These are phyloP conservation scores for Suricata suricatta DNA, from an alignment of 2,113 vertebrate species.

Conservation along the genomic window DNA sequence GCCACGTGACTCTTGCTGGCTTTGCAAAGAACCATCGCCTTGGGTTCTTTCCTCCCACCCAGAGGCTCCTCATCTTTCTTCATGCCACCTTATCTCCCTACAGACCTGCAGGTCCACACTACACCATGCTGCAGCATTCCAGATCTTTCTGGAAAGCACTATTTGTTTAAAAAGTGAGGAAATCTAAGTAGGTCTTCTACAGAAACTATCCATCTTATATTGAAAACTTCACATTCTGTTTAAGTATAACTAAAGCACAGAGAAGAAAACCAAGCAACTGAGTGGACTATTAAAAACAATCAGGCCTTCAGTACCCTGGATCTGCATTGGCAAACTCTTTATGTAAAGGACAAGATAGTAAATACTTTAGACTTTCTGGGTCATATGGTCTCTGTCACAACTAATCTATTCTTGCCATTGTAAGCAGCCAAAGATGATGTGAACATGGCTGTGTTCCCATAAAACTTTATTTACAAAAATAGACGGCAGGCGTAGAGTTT, in stretches of 20 bases:
- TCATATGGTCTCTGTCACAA: background rate
- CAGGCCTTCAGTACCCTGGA: background rate
- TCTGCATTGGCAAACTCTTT: background rate
- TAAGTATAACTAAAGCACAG: background rate
- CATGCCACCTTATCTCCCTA: background rate
- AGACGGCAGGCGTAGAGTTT: background rate
- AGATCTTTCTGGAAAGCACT: background rate
- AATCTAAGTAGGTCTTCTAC: background rate
- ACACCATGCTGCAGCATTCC: background rate
- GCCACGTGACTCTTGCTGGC: background rate
- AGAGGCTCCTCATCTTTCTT: too few species aligned
- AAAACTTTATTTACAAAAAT: slow-evolving; percentile 52
- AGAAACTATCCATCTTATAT: background rate
- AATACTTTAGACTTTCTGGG: background rate
- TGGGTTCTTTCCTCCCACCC: too few species aligned
- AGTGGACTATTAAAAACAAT: background rate
- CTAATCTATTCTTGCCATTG: background rate
- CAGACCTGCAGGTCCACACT: background rate
- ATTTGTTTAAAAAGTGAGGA: background rate
- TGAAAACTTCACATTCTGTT: background rate
- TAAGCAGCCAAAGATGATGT: background rate
- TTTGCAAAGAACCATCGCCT: background rate
- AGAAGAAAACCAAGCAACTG: background rate
- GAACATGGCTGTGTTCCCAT: background rate
- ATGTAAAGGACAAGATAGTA: background rate